Conservation (phyloP, 2,888 invertebrate genomes). For the Euproctis similis region DNA sequence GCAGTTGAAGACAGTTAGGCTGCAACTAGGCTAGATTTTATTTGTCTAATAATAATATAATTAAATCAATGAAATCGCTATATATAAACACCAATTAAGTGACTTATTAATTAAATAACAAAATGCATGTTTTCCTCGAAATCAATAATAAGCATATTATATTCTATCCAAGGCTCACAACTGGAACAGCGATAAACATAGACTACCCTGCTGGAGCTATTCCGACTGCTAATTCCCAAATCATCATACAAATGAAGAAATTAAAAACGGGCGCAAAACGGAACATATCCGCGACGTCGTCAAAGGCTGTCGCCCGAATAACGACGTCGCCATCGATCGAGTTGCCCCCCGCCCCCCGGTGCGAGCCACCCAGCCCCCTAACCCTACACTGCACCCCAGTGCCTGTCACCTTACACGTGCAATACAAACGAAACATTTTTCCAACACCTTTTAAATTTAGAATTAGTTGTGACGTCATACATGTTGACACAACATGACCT, state of each 20-base stretch:
- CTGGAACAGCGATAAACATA: slow-evolving; percentile 6
- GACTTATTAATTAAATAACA: too few species aligned
- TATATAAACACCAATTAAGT: too few species aligned
- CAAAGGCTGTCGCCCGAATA: slow-evolving; percentile 77
- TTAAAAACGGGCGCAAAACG: slow-evolving; percentile 27
- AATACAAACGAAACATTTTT: slow-evolving; percentile 27
- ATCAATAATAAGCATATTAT: too few species aligned
- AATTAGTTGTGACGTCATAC: slow-evolving; percentile 24
- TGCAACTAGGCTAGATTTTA: too few species aligned
- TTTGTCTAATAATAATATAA: too few species aligned
- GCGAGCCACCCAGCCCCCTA: slow-evolving; percentile 24
- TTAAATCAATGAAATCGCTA: too few species aligned
- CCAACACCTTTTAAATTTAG: slow-evolving; percentile 24
- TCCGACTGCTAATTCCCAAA: slow-evolving; percentile 21
- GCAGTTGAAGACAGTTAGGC: too few species aligned
- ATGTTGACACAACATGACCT: slow-evolving; percentile 2
- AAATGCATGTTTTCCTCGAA: too few species aligned
- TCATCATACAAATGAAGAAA: slow-evolving; percentile 28
- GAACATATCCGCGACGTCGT: slow-evolving; percentile 53
- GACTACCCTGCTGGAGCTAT: slow-evolving; percentile 19
- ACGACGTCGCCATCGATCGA: slow-evolving; percentile 73
- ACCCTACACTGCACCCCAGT: background rate
- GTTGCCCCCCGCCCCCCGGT: slow-evolving; percentile 28
- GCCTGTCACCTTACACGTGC: slow-evolving; percentile 27
- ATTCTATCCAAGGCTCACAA: slow-evolving; percentile 4